Percentiles rank a stretch among this genome's conserved stretches.
Evolutionary conservation across 1,140 invertebrate genomes (phyloP).

Genomic region (Maconellicoccus hirsutus): DNA sequence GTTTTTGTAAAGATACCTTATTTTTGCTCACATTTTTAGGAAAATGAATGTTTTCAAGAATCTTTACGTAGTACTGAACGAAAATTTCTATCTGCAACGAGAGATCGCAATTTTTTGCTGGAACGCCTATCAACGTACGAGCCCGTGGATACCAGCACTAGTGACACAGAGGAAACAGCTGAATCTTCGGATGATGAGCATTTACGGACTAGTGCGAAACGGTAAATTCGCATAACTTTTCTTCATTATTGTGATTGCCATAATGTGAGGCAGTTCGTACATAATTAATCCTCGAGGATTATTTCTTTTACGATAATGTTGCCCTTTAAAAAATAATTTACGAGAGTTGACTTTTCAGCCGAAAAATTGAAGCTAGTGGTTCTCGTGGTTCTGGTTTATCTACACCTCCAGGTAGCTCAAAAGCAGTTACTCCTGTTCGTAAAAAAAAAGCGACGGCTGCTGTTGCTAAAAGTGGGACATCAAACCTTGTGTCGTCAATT

Average conservation of each 20-base stretch:
- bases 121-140: conserved; percentile 76
- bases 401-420: background rate
- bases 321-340: too few species aligned
- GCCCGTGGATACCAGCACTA: conserved; percentile 70
- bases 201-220: background rate
- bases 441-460: background rate
- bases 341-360: background rate
- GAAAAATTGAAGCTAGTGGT: background rate
- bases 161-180: conserved; percentile 68
- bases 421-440: background rate
- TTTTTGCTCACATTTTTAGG: conserved; percentile 43
- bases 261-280: too few species aligned
- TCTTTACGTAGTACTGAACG: conserved; percentile 72
- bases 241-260: too few species aligned
- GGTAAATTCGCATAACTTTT: too few species aligned
- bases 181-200: conserved; percentile 71
- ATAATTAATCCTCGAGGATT: too few species aligned
- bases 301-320: too few species aligned
- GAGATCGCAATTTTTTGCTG: conserved; percentile 73
- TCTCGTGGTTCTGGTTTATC: background rate
- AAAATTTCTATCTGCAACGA: conserved; percentile 67
- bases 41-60: conserved; percentile 91
- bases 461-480: background rate
- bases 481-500: background rate
- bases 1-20: too few species aligned